A percentile compares a stretch with the other conserved stretches of the same genome.
phyloP scores from a whole-genome alignment of 2,888 invertebrate species.

The Drosophila flavopinicola region DNA sequence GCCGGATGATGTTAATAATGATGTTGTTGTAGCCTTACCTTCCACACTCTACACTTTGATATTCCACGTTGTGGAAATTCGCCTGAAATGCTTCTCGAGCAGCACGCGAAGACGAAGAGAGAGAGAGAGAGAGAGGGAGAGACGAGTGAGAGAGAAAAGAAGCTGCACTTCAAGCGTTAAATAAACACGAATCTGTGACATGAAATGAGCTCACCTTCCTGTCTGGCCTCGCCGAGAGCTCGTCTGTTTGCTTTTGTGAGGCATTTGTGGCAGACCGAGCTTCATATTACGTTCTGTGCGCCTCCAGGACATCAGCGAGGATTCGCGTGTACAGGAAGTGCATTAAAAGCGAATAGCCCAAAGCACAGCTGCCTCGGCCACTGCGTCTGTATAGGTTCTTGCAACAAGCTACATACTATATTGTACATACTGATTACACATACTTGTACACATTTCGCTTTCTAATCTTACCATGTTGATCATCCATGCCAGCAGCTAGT shows the following conservation, averaged over 20 bases:
- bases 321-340: conserved; percentile 57
- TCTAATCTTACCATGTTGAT: conserved; percentile 1
- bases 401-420: too few relatives aligned
- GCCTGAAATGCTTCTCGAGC: conserved; percentile 3
- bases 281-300: conserved; percentile 25
- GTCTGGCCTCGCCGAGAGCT: background rate
- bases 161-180: background rate
- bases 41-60: conserved; percentile 11
- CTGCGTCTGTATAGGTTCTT: too few relatives aligned
- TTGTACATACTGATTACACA: too few relatives aligned
- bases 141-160: too few relatives aligned
- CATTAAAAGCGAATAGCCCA: conserved; percentile 54
- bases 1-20: background rate
- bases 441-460: too few relatives aligned
- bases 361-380: conserved; percentile 13
- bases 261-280: conserved; percentile 19
- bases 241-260: conserved; percentile 25
- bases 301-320: background rate
- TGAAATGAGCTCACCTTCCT: conserved; percentile 49
- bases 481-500: background rate
- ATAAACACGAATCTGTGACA: conserved; percentile 54
- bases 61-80: conserved; percentile 11
- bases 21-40: background rate
- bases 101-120: conserved; percentile 1
- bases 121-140: too few relatives aligned